These are phyloP conservation scores for Gavia stellata DNA, from an alignment of 2,113 vertebrate genomes.

Conservation along the genomic window DNA sequence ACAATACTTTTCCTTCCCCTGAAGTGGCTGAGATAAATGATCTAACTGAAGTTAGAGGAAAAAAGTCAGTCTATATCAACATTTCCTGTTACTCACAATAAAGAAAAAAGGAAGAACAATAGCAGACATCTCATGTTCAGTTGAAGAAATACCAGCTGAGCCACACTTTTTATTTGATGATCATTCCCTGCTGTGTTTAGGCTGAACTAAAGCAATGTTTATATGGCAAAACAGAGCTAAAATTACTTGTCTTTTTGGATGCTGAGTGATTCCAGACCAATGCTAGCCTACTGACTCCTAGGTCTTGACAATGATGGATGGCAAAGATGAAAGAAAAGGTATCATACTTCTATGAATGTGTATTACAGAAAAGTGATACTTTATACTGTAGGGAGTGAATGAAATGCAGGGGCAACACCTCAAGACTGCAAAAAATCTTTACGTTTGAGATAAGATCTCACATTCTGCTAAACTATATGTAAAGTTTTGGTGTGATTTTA, in stretches of 20 bases:
- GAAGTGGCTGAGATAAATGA: conserved; percentile 15
- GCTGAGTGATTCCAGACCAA: background rate
- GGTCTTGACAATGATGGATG: conserved; percentile 18
- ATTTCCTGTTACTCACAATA: background rate
- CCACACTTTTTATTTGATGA: background rate
- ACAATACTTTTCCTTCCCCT: background rate
- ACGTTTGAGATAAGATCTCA: background rate
- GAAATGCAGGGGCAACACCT: background rate
- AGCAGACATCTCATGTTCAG: background rate
- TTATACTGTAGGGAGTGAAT: background rate
- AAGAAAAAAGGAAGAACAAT: background rate
- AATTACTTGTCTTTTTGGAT: conserved; percentile 8
- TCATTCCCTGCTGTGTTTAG: background rate
- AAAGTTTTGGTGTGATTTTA: background rate
- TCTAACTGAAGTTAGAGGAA: background rate
- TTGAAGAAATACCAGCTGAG: background rate
- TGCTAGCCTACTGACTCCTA: background rate
- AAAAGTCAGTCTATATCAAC: background rate
- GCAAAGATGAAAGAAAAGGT: background rate
- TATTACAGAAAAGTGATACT: background rate
- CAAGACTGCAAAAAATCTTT: background rate
- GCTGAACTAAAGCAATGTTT: conserved; percentile 21
- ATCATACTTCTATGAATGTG: background rate
- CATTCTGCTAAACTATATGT: background rate
- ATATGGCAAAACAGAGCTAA: conserved; percentile 4